Evolutionary conservation across 2,888 invertebrate species (phyloP), one percentile per base, ranked within the genome.

Genomic region (Lutraria lutraria): DNA sequence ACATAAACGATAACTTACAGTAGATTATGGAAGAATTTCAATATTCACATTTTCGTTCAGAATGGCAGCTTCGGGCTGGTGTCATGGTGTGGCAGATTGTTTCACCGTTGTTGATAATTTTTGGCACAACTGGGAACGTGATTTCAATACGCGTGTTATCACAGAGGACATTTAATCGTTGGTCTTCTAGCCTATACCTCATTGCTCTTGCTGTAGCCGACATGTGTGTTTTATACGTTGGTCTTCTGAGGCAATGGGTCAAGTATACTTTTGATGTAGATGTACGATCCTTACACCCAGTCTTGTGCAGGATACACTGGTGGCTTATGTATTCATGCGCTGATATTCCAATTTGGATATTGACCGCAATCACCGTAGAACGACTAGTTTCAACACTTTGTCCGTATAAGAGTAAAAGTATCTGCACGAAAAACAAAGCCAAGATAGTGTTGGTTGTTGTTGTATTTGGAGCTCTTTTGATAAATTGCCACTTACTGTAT

Each of bases 341-440:
- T 8, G 94, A 95, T 85, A 88, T 93, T n/a, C 93, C 94, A 10
- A 94, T 94, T 15, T 95, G 95, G 95, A 92, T 95, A 15, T 91
- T 95, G 13, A 93, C 93, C 31, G 92, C 94, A 31, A 93, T 95
- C 54, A 95, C 95, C 15, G 87, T 93, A 10, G 95, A 95, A 83
- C 88, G 95, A 19, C 91, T 94, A 3, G 80, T 95, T 19, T 94
- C 94, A 15, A 94, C 95, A 12, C 93, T 93, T 81, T 86, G 88
- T 54, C 95, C 95, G 10, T 89, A 93, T 88, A 89, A 89, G 16
- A 94, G 94, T 53, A 94, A 93, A 81, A 54, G 56, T 3, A 88
- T 92, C 54, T 95, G 94, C 86, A 94, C 94, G 0, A 86, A 84
- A 15, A 56, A 83, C 29, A 86, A 88, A 6, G 92, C 94, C 21